Evolutionary conservation across 2,113 vertebrate species (phyloP).

Genomic region (Nothocercus julius): DNA sequence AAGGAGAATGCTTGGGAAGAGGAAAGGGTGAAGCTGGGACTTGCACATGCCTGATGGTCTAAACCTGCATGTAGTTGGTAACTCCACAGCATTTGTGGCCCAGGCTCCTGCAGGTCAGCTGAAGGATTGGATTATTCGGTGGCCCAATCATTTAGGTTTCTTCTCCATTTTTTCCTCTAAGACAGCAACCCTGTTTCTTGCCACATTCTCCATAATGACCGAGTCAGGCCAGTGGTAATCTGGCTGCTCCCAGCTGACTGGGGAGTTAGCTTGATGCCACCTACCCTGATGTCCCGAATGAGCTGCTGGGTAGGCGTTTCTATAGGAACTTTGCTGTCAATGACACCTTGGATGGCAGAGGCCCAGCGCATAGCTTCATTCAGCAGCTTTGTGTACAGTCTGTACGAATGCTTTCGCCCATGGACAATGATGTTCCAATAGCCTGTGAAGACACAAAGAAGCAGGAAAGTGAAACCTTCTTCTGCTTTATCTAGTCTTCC

Average conservation of each 20-base stretch:
- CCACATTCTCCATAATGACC: not conserved
- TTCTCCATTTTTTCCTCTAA: not conserved
- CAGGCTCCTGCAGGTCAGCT: not conserved
- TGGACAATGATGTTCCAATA: slow-evolving; percentile 93
- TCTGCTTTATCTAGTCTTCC: not conserved
- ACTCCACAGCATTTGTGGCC: not conserved
- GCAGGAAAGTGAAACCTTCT: not conserved
- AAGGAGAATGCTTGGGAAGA: not conserved
- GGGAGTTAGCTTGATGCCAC: not conserved
- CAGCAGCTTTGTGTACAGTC: slow-evolving; percentile 88
- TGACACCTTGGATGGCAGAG: slow-evolving; percentile 88
- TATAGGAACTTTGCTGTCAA: slow-evolving; percentile 91
- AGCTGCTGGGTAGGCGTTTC: slow-evolving; percentile 94
- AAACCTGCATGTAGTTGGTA: not conserved
- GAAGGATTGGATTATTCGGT: not conserved
- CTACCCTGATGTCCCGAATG: slow-evolving; percentile 92
- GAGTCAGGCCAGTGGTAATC: not conserved
- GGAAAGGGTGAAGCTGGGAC: not conserved
- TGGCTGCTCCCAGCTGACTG: not conserved
- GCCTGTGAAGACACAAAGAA: slow-evolving; percentile 72
- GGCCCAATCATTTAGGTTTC: not conserved
- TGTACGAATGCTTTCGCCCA: slow-evolving; percentile 89
- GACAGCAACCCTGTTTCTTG: not conserved
- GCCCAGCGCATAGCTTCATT: slow-evolving; percentile 93
- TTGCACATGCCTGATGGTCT: not conserved